Base-by-base conservation (phyloP, 2,113 vertebrate genomes). In the Gopherus flavomarginatus region DNA sequence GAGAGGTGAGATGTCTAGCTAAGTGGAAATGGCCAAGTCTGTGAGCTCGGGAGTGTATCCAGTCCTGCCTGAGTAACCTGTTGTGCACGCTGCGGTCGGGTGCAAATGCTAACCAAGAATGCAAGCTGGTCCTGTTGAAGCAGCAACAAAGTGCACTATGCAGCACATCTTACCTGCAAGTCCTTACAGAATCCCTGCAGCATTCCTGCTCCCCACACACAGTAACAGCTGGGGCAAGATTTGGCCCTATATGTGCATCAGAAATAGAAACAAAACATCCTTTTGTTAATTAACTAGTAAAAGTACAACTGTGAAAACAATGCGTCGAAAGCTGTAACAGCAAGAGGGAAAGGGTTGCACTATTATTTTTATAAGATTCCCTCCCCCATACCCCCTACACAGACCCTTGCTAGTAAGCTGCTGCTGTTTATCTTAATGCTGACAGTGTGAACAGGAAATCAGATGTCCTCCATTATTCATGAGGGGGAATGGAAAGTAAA, bases 401-500 rank as follows among this genome's bases (percentile, higher is more conserved):
- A 29, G 24, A 27, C 14, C 50, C 93, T 93, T 87, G 29, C 2
- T 8, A 84, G 83, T 31, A 86, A 92, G 92, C 47, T 5, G 2
- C 50, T 79, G 14, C 24, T 96, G 75, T 16, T 44, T 93, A 95
- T 95, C 93, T 93, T 81, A 72, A 85, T 44, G 88, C 84, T 91
- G 91, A 53, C 59, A 29, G 72, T 69, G 87, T 87, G 77, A 93
- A 72, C 29, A 0, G 0, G 87, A 96, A 96, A 96, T 95, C 92
- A 93, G 83, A 93, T 69, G 31, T 90, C 75, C 50, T 75, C 90
- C 50, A 26, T 95, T 92, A 93, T 97, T 96, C 88, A 87, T 92
- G 90, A 90, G 86, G n/a, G 21, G 31, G 13, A 35, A 17, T 90
- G 44, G 90, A 90, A 95, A 94, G 38, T 62, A 90, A 94, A 94